These are phyloP conservation scores for Lerema accius DNA, from an alignment of 1,140 invertebrate genomes.

Conservation along the genomic window DNA sequence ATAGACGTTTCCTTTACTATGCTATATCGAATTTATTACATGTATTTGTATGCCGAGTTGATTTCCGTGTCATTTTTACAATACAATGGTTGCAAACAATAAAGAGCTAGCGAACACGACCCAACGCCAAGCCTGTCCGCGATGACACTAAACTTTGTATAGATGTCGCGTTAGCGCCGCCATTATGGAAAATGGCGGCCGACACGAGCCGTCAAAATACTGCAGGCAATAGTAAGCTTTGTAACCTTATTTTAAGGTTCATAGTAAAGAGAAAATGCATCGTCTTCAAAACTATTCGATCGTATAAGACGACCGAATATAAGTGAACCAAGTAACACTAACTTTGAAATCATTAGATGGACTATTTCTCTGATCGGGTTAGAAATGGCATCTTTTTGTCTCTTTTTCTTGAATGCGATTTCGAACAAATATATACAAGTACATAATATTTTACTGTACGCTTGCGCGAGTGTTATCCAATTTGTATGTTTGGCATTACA, in stretches of 20 bases:
- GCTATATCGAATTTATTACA: slow-evolving; percentile 33
- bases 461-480: slow-evolving; percentile 54
- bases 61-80: slow-evolving; percentile 59
- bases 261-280: slow-evolving; percentile 36
- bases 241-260: slow-evolving; percentile 8
- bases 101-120: slow-evolving; percentile 48
- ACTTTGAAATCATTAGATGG: slow-evolving; percentile 42
- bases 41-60: slow-evolving; percentile 38
- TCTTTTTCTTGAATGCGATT: slow-evolving; percentile 56
- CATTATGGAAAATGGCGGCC: slow-evolving; percentile 76
- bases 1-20: slow-evolving; percentile 37
- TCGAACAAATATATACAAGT: slow-evolving; percentile 49
- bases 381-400: slow-evolving; percentile 55
- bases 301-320: slow-evolving; percentile 63
- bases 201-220: slow-evolving; percentile 59
- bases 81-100: slow-evolving; percentile 73
- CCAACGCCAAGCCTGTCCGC: slow-evolving; percentile 53
- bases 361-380: slow-evolving; percentile 51
- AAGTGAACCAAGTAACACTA: slow-evolving; percentile 44
- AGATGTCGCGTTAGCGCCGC: slow-evolving; percentile 73
- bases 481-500: slow-evolving; percentile 26
- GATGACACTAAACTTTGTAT: slow-evolving; percentile 74
- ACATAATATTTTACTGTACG: slow-evolving; percentile 51
- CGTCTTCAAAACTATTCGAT: slow-evolving; percentile 60
- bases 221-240: slow-evolving; percentile 45